phyloP scores from a whole-genome alignment of 2,888 invertebrate genomes.

The Epinotia nisella region DNA sequence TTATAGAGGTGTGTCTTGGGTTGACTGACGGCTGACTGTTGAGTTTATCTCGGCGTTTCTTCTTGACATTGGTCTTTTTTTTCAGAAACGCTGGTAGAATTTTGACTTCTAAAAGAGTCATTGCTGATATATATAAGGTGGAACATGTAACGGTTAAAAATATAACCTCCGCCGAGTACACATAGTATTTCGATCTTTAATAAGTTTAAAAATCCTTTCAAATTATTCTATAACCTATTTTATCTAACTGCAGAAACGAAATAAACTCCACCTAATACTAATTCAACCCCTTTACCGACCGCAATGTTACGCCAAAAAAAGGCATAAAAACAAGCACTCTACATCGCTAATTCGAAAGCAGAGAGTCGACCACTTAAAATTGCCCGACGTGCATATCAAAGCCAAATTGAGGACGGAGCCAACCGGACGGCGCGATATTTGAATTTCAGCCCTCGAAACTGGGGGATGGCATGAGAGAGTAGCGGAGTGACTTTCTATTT shows the following conservation, averaged over 20 bases:
- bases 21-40: no score
- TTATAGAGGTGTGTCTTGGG: no score
- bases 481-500: not conserved
- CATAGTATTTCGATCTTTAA: no score
- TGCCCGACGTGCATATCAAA: slow-evolving; percentile 50
- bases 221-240: not conserved
- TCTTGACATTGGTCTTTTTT: no score
- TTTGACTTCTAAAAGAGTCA: no score
- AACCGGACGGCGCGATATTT: slow-evolving; percentile 47
- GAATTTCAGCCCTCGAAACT: slow-evolving; percentile 46
- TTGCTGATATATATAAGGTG: no score
- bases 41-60: no score
- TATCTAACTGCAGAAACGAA: not conserved
- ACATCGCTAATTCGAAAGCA: slow-evolving; percentile 43
- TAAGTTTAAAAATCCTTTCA: not conserved
- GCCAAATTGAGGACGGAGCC: slow-evolving; percentile 47
- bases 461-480: not conserved
- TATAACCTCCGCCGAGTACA: no score
- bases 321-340: slow-evolving; percentile 35
- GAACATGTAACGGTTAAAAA: no score
- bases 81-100: no score
- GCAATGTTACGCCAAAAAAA: slow-evolving; percentile 23
- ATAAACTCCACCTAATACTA: not conserved
- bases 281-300: slow-evolving; percentile 3
- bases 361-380: slow-evolving; percentile 49